These are phyloP conservation scores for Calonectris borealis DNA, from an alignment of 2,113 vertebrate genomes.

Conservation along the genomic window DNA sequence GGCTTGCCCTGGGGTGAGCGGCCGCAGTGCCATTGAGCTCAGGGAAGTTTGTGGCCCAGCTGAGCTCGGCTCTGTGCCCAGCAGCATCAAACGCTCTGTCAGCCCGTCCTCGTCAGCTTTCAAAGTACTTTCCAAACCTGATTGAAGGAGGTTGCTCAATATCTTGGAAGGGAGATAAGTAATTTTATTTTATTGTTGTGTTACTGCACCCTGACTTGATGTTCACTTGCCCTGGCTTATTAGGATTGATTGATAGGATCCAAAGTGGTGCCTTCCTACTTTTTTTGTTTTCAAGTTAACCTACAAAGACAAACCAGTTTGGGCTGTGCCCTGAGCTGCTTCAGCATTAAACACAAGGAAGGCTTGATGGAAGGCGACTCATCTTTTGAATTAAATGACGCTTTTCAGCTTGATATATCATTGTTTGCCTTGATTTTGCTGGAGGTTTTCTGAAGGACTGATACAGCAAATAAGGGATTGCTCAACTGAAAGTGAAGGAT, in stretches of 20 bases:
- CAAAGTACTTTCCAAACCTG: not conserved
- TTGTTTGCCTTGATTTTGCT: not conserved
- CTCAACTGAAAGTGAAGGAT: not conserved
- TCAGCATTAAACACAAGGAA: not conserved
- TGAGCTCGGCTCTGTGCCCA: not conserved
- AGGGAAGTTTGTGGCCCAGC: not conserved
- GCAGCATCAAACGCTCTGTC: not conserved
- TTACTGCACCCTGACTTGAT: not conserved
- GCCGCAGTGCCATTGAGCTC: rapidly evolving
- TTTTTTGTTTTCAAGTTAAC: not conserved
- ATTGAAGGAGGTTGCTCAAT: not conserved
- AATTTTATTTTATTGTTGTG: not conserved
- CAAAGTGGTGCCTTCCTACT: not conserved
- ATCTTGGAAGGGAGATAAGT: not conserved
- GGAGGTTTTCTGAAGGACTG: not conserved
- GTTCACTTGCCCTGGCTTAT: not conserved
- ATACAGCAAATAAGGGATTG: not conserved
- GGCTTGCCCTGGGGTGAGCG: not conserved
- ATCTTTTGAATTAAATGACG: not conserved
- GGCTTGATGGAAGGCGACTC: not conserved
- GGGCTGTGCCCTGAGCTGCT: not conserved
- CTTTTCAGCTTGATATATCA: not conserved
- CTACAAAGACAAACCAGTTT: not conserved
- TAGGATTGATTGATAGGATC: not conserved
- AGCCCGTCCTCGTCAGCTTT: not conserved